Conservation (phyloP, 2,113 vertebrate species). For the Montifringilla adamsi region DNA sequence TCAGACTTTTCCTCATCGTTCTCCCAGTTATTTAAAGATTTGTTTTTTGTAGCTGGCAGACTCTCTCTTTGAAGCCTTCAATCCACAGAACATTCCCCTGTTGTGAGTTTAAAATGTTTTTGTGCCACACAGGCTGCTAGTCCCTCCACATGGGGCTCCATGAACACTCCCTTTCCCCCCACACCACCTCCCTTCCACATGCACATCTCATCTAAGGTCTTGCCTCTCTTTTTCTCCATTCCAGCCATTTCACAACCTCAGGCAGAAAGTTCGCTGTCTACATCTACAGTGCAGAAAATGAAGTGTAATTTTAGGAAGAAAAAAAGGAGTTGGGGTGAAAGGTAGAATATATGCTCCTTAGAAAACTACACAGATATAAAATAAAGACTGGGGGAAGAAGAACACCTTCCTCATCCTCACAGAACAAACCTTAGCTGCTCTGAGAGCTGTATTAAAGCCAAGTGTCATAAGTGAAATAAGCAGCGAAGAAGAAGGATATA, state of each 20-base stretch:
- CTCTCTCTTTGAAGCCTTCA: background rate
- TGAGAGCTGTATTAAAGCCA: background rate
- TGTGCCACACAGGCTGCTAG: background rate
- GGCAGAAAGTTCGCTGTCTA: background rate
- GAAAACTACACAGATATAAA: background rate
- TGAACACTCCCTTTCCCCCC: background rate
- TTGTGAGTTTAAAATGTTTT: background rate
- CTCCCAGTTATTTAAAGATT: background rate
- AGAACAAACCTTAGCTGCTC: background rate
- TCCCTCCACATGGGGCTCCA: fast-evolving
- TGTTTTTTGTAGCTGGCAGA: background rate
- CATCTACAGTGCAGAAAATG: background rate
- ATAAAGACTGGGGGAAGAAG: background rate
- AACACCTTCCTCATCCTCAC: background rate
- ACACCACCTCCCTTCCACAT: background rate
- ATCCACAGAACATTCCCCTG: background rate
- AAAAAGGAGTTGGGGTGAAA: background rate
- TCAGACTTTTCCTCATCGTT: background rate
- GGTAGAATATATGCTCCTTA: background rate
- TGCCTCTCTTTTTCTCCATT: background rate
- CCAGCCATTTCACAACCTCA: background rate
- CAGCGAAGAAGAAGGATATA: background rate
- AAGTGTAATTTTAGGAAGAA: background rate
- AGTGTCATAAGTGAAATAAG: background rate
- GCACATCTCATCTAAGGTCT: background rate